Base-by-base conservation (phyloP, 2,888 invertebrate species). In the Tetragonisca angustula region DNA sequence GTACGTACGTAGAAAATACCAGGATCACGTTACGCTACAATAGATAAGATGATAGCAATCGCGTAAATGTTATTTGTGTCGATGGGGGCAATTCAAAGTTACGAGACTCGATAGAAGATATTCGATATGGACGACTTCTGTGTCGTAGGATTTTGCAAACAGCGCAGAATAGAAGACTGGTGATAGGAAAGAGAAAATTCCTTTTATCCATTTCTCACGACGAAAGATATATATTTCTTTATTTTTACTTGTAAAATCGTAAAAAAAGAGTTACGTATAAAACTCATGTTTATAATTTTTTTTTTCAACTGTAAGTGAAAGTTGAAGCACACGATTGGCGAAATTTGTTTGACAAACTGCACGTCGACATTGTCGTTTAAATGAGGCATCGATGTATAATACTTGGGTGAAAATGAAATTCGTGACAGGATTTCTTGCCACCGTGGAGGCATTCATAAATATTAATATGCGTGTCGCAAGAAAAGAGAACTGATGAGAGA, bases 391-490 rank as follows among this genome's bases (percentile, higher is more conserved):
- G 2, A 61, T 24, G 17, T 17, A 24, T 61, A 19, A 62, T 32
- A 0, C 11, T 21, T 49, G 19, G 11, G 21, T 17, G 21, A 52
- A 64, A 50, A 75, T 75, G 24, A 75, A 75, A 70, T 70, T 68
- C 52, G 61, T 59, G 15, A n/a, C 50, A 13, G 69, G 52, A 67
- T 74, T 69, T 36, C 27, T 27, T n/a, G 17, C 17, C 9, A 49
- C 32, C 24, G 32, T 17, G 17, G 24, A n/a, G n/a, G 11, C n/a
- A 27, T 32, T 73, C 73, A 50, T 73, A 52, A 64, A 73, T 73
- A 75, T 67, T 67, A 67, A 75, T 54, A 36, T 24, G 19, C 49
- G 5, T 19, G 11, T 27, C 19, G 21, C 43, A 15, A 43, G 17
- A 9, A 43, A 59, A 19, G 9, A 71, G 19, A 59, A 19, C 19